Base-by-base conservation (phyloP, 1,140 invertebrate species). In the Nilaparvata lugens region DNA sequence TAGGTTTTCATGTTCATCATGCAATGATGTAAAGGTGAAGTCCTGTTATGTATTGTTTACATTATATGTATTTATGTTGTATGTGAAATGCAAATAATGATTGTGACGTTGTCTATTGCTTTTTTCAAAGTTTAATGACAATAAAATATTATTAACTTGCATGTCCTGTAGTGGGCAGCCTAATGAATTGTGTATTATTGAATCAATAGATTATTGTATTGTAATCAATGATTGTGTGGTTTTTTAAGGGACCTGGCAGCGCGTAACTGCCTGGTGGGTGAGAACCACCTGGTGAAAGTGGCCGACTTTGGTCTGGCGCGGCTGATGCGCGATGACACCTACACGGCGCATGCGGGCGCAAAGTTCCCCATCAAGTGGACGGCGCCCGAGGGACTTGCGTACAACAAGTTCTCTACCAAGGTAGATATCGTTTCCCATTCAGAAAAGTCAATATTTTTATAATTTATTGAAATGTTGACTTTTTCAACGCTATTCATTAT, bases 311-410 rank as follows among this genome's bases (percentile, higher is more conserved):
- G 97, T 18, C 78, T 99, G 62, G 97, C 97, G 0, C 80, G 97
- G 19, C 78, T 98, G 48, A 98, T 99, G 93, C 83, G 95, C 55
- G 95, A 98, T 70, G 95, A 97, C 70, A 91, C 88, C 0, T 98
- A 99, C 75, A 98, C 96, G 23, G 96, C 96, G 24, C 95, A 98
- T 74, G 94, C 93, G 45, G 95, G 96, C 45, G 95, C 95, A 59
- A 98, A 98, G 79, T 98, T 99, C 77, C 96, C 97, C 31, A 99
- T 99, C 69, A 99, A 99, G 75, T 99, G 97, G 97, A 98, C 97
- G 2, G 95, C 97, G 31, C 97, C 97, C 2, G 97, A 99, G 77
- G 97, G 97, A 43, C 78, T 99, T 65, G 97, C 96, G 6, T 99
- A 97, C 74, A 99, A 99, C 76, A 95, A 95, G 73, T 99, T 99